phyloP scores from a whole-genome alignment of 2,888 invertebrate species.

The Lamproptera curius region DNA sequence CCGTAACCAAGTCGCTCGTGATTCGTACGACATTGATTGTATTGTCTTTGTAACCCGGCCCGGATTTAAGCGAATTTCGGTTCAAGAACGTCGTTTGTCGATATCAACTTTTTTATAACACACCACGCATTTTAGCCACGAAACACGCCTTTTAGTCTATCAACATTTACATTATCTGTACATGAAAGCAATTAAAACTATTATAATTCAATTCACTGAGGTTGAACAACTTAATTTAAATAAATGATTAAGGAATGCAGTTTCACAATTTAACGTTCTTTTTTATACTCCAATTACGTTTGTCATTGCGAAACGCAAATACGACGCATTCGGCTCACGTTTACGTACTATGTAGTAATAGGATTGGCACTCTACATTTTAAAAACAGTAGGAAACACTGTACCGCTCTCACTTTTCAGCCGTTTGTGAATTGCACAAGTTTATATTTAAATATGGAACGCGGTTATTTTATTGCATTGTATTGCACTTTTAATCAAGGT shows the following conservation, averaged over 20 bases:
- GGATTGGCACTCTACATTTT: constrained; percentile 17
- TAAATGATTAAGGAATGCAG: constrained; percentile 10
- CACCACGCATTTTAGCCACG: too few species aligned
- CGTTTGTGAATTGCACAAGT: constrained; percentile 8
- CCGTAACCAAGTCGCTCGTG: constrained; percentile 59
- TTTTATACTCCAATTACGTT: constrained; percentile 26
- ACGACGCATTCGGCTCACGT: constrained; percentile 15
- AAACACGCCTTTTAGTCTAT: too few species aligned
- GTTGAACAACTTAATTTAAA: background rate
- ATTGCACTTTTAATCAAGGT: too few species aligned
- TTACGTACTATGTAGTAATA: constrained; percentile 15
- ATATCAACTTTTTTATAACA: constrained; percentile 13
- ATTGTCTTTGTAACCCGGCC: constrained; percentile 60
- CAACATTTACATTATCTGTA: too few species aligned
- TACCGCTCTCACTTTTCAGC: constrained; percentile 17
- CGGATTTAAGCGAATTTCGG: constrained; percentile 61
- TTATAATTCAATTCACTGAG: constrained; percentile 10
- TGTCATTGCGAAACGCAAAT: constrained; percentile 18
- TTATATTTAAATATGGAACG: constrained; percentile 7
- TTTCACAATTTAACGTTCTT: constrained; percentile 15
- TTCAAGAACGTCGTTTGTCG: constrained; percentile 47
- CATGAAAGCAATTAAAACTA: too few species aligned
- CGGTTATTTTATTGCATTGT: too few species aligned
- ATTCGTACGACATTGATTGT: constrained; percentile 55
- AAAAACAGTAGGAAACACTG: constrained; percentile 16